phyloP scores from a whole-genome alignment of 2,113 vertebrate species.

The Sus scrofa region T2T-Sscrofa CM000812.6:173404001-173404500 shows the following conservation, averaged over 20 bases:
- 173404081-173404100: too few relatives aligned
- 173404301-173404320: not conserved
- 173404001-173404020: too few relatives aligned
- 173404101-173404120: too few relatives aligned
- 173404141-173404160: not conserved
- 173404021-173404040: too few relatives aligned
- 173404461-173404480: not conserved
- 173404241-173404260: not conserved
- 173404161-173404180: not conserved
- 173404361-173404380: not conserved
- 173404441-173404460: too few relatives aligned
- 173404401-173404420: not conserved
- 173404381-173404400: not conserved
- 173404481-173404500: not conserved
- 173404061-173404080: too few relatives aligned
- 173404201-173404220: not conserved
- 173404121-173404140: too few relatives aligned
- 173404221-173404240: not conserved
- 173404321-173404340: not conserved
- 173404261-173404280: not conserved
- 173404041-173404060: too few relatives aligned
- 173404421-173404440: not conserved
- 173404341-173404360: not conserved
- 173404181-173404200: not conserved
- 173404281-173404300: accelerated